Evolutionary conservation across 2,113 vertebrate species (phyloP).

Genomic region (Saccopteryx leptura): DNA sequence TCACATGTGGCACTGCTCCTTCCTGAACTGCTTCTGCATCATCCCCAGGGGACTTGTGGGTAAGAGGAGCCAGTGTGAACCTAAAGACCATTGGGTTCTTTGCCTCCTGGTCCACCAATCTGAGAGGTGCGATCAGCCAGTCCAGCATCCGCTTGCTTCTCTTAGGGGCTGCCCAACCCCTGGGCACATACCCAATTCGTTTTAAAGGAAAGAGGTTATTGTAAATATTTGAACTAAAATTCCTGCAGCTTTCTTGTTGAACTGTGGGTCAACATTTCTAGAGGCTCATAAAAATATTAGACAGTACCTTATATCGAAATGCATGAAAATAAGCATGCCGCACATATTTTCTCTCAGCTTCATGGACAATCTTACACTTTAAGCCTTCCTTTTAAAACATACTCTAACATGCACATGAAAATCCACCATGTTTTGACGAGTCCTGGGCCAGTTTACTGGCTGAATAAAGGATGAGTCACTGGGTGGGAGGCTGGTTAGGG

Average conservation of each 20-base stretch:
- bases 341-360: not conserved
- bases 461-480: not conserved
- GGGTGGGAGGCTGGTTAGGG: not conserved
- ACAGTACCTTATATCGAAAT: not conserved
- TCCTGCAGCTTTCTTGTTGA: not conserved
- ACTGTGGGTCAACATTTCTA: not conserved
- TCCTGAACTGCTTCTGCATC: no score
- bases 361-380: not conserved
- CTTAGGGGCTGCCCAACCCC: not conserved
- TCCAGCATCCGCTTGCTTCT: not conserved
- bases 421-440: accelerated
- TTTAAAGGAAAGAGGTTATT: not conserved
- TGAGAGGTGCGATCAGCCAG: accelerated
- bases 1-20: not conserved
- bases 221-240: not conserved
- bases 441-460: not conserved
- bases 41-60: accelerated
- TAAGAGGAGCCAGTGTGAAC: accelerated
- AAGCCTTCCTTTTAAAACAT: not conserved
- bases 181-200: not conserved
- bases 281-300: not conserved
- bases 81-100: no score
- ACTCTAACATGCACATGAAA: not conserved
- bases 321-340: not conserved
- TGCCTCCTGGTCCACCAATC: accelerated